These are phyloP conservation scores for Eupeodes latifasciatus DNA, from an alignment of 2,888 invertebrate species.

Conservation along the genomic window DNA sequence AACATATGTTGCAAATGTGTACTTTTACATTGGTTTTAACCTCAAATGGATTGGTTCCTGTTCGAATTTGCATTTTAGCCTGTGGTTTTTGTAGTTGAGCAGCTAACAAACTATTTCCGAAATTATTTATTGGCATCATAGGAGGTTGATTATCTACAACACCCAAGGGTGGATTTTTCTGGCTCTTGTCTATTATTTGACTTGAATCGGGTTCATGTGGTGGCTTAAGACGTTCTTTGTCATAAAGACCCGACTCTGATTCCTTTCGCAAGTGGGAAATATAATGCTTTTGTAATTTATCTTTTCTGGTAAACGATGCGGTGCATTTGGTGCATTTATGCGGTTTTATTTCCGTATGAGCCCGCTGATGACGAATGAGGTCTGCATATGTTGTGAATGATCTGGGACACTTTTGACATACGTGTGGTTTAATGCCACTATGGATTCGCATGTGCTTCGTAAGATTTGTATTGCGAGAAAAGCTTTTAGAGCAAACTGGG, in stretches of 20 bases:
- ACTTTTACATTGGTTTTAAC: conserved; percentile 62
- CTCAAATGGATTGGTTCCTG: neutral
- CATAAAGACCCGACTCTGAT: conserved; percentile 76
- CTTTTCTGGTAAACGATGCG: conserved; percentile 88
- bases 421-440: conserved; percentile 89
- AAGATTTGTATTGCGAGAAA: conserved; percentile 91
- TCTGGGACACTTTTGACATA: conserved; percentile 89
- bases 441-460: conserved; percentile 91
- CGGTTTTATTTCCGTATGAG: conserved; percentile 88
- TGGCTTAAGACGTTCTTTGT: conserved; percentile 72
- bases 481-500: conserved; percentile 89
- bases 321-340: conserved; percentile 88
- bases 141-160: neutral
- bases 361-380: conserved; percentile 87
- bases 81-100: conserved; percentile 60
- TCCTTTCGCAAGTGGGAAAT: conserved; percentile 85
- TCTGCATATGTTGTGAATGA: conserved; percentile 90
- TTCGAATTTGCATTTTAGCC: conserved; percentile 40
- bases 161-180: conserved; percentile 22
- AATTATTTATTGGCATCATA: conserved; percentile 24
- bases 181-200: conserved; percentile 78
- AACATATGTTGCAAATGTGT: conserved; percentile 87
- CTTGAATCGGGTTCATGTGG: conserved; percentile 67
- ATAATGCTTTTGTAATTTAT: conserved; percentile 89
- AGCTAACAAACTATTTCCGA: conserved; percentile 50